A percentile compares a stretch with the other conserved stretches of the same genome.
Evolutionary conservation across 2,888 invertebrate genomes (phyloP).

Genomic region (Mythimna pallens): DNA sequence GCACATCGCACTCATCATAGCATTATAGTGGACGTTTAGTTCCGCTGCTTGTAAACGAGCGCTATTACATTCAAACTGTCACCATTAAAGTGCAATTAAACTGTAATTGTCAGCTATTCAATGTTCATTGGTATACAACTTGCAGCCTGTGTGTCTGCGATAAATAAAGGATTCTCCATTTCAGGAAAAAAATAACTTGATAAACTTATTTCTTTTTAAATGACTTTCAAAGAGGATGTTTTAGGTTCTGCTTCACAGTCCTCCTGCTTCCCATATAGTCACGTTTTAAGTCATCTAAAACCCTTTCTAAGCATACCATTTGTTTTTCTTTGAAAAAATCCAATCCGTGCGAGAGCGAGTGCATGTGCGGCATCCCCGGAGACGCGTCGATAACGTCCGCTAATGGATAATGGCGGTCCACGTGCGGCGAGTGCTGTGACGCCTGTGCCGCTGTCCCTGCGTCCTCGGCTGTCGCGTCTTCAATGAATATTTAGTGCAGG

Average conservation of each 20-base stretch:
- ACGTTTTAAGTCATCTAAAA: not conserved
- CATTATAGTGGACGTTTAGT: slow-evolving; percentile 12
- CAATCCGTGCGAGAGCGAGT: not conserved
- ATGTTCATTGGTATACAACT: slow-evolving; percentile 9
- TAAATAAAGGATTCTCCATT: not conserved
- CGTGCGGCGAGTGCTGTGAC: not conserved
- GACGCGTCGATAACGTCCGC: not conserved
- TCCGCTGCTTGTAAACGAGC: slow-evolving; percentile 23
- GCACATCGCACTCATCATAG: not conserved
- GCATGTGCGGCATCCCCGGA: not conserved
- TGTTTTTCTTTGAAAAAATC: not conserved
- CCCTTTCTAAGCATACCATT: not conserved
- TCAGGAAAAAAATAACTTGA: not conserved
- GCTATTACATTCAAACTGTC: slow-evolving; percentile 6
- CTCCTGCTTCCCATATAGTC: not conserved
- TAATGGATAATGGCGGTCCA: not conserved
- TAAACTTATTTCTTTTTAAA: too few relatives aligned
- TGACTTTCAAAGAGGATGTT: too few relatives aligned
- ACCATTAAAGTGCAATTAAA: slow-evolving; percentile 4
- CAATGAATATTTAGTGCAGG: slow-evolving; percentile 64
- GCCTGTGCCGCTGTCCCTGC: not conserved
- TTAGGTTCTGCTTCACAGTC: too few relatives aligned
- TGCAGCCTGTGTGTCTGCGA: not conserved
- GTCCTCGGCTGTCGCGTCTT: slow-evolving; percentile 25
- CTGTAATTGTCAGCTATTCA: slow-evolving; percentile 2